Evolutionary conservation across 2,888 invertebrate species (phyloP).

Genomic region (Dioctria linearis): DNA sequence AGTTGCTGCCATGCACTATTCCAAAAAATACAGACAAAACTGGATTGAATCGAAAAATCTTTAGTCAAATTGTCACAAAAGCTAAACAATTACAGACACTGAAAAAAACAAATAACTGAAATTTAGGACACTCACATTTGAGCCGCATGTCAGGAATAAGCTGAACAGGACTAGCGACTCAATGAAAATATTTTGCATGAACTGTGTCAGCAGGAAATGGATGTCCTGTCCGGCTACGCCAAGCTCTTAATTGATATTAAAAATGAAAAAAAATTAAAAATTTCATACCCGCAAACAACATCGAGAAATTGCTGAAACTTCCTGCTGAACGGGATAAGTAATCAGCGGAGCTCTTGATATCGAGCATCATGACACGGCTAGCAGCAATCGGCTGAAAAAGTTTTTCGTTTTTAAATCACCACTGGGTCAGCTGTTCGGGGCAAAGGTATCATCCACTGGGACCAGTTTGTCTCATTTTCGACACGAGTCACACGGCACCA

Average conservation of each 20-base stretch:
- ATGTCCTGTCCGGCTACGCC: slow-evolving; percentile 1
- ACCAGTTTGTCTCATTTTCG: slow-evolving; percentile 44
- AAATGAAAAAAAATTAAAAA: background rate
- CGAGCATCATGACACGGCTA: slow-evolving; percentile 79
- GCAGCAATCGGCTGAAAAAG: slow-evolving; percentile 39
- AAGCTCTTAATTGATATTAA: background rate
- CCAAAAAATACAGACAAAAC: background rate
- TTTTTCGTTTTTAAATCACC: slow-evolving; percentile 49
- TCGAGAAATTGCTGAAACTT: slow-evolving; percentile 94
- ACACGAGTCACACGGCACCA: background rate
- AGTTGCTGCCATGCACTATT: too few relatives aligned
- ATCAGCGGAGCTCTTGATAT: slow-evolving; percentile 93
- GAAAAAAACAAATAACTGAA: background rate
- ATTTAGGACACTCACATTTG: slow-evolving; percentile 32
- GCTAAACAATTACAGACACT: background rate
- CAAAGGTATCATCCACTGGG: slow-evolving; percentile 48
- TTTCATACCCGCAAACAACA: slow-evolving; percentile 91
- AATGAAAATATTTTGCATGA: background rate
- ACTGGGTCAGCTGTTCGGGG: background rate
- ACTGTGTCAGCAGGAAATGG: slow-evolving; percentile 14
- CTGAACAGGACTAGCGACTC: background rate
- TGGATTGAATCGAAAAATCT: background rate
- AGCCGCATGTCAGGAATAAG: slow-evolving; percentile 7
- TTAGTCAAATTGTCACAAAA: background rate
- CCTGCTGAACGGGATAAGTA: slow-evolving; percentile 89